Evolutionary conservation across 2,888 invertebrate genomes (phyloP), one percentile per base, ranked within the genome.

Genomic region (Dryomyza anilis): DNA sequence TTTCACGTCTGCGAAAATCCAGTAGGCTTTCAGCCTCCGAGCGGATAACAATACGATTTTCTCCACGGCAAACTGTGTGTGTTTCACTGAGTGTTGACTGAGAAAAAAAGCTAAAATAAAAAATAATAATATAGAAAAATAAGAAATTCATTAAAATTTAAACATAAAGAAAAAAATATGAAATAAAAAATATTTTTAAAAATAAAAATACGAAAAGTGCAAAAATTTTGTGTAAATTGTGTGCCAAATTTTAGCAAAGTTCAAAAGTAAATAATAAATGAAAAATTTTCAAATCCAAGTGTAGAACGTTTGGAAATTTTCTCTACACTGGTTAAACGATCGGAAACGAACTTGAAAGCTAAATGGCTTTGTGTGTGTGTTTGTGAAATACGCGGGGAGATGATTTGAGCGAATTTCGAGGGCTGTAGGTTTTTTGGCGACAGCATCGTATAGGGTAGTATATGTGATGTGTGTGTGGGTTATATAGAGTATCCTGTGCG

Each of bases 1-100:
- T n/a, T n/a, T 72, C 73, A 71, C 72, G 74, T 71, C 70, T 73
- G 70, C 67, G 70, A 57, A 72, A 77, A 73, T 80, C 78, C 79
- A 82, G 81, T 82, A 80, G 81, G 81, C 81, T 81, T 79, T 81
- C 81, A 81, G 81, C 81, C 81, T 82, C 81, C 81, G 81, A 82
- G 82, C 80, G 82, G 82, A 81, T 80, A 79, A 81, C 81, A 81
- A 77, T 77, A 74, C 73, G 79, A 70, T 70, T 71, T 72, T 70
- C 68, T 68, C 67, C 69, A 66, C 66, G 59, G 63, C 71, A 66
- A 66, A 70, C 69, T 66, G 69, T 58, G 59, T 43, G 27, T 55
- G 60, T 63, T 25, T 53, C 21, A 48, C 62, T 69, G 65, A 57
- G 62, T 67, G 60, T 67, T 60, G 30, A 64, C 58, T 60, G 43